These are phyloP conservation scores for Numenius arquata DNA, from an alignment of 2,113 vertebrate genomes.

Conservation along the genomic window DNA sequence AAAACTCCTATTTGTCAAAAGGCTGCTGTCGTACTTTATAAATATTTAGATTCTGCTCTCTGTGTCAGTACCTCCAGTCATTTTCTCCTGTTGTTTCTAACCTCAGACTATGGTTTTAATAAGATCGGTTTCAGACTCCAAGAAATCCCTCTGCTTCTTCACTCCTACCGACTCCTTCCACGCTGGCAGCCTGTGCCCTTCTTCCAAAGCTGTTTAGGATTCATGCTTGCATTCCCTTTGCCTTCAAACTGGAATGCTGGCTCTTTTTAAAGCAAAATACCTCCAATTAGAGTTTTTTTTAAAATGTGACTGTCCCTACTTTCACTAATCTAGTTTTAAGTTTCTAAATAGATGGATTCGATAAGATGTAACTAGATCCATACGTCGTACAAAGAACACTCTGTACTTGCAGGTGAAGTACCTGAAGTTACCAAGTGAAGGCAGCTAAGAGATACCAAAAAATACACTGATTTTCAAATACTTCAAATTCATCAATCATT, in stretches of 20 bases:
- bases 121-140: not conserved
- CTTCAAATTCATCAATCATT: not conserved
- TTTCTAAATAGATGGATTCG: not conserved
- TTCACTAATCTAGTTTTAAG: not conserved
- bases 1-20: not conserved
- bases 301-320: not conserved
- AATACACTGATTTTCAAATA: not conserved
- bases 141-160: not conserved
- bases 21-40: not conserved
- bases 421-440: not conserved
- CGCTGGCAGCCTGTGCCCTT: not conserved
- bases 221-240: not conserved
- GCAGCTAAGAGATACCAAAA: not conserved
- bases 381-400: not conserved
- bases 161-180: not conserved
- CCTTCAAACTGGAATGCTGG: not conserved
- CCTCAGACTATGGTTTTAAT: not conserved
- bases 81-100: not conserved
- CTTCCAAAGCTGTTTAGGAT: not conserved
- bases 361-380: not conserved
- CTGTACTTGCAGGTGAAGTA: not conserved
- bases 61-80: not conserved
- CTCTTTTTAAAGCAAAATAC: not conserved
- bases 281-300: not conserved
- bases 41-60: conserved; percentile 32